Percentiles rank a stretch among this genome's conserved stretches.
phyloP scores from a whole-genome alignment of 2,797 vertebrate genomes.

The Sebastes minor region DNA sequence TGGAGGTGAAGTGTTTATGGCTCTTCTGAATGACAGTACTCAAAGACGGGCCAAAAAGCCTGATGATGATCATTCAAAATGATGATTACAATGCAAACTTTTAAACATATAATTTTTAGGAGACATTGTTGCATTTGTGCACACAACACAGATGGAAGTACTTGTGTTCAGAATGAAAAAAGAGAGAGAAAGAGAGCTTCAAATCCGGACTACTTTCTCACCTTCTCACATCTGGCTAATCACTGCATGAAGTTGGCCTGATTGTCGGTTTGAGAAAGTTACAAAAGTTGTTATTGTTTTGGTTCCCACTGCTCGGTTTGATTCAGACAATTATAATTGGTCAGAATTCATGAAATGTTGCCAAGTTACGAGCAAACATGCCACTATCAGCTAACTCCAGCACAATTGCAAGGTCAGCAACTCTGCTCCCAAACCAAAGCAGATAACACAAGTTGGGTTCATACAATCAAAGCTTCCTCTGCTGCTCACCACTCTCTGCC shows the following conservation, averaged over 20 bases:
- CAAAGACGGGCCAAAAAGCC: neutral
- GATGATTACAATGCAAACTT: neutral
- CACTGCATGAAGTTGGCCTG: neutral
- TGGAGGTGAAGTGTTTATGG: neutral
- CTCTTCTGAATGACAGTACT: neutral
- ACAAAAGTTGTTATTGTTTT: neutral
- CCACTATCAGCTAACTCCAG: neutral
- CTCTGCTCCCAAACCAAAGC: neutral
- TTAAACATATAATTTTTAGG: neutral
- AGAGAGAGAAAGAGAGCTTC: neutral
- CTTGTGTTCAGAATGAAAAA: neutral
- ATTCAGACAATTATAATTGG: neutral
- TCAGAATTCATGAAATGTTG: neutral
- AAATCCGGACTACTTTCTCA: neutral
- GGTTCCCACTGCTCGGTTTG: neutral
- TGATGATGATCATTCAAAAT: neutral
- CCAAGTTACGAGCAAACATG: neutral
- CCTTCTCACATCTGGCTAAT: neutral
- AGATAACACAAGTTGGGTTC: constrained; percentile 3
- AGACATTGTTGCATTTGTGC: neutral
- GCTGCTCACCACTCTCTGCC: neutral
- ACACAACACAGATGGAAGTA: neutral
- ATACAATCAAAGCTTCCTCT: constrained; percentile 9
- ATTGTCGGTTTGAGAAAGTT: neutral
- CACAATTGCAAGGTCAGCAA: constrained; percentile 16